Evolutionary conservation across 92 coral and sea anemone species (phyloP), one percentile per base, ranked within the genome.

Genomic region (Virgularia gustaviana): DNA sequence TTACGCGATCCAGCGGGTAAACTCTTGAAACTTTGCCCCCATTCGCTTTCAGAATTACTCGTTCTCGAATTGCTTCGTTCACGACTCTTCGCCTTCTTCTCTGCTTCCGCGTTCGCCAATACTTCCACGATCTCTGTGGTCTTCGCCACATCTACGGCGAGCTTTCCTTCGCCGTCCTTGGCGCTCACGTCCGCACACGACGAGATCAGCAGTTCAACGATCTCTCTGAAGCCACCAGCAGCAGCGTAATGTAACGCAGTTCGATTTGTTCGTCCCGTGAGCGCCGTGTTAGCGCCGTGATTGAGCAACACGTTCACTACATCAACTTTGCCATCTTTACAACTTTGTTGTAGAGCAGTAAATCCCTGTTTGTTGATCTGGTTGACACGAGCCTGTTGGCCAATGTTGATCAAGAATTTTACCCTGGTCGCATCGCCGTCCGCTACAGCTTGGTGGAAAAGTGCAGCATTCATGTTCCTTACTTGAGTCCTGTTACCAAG

Each of bases 381-480:
- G 61, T 94, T 84, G 27, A 94, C 88, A 20, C 91, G 92, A 33
- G 86, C 83, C 33, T 96, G 96, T 34, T 87, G 99, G 5, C 90
- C 89, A 38, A 89, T 82, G 57, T 89, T 94, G 54, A 94, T 45
- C 16, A 94, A 67, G 64, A 94, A 94, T 33, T 91, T 88, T 4
- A 94, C 99, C 49, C 88, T 87, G 10, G 99, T 94, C 9, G 89
- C 89, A 76, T 94, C 99, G 36, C 99, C 96, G 27, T 89, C 99
- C 20, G 81, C 64, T 2, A 94, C 96, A 12, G 99, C 99, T 57
- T 85, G 92, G 30, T 94, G 99, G 57, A 94, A 94, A 30, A 94
- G 82, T n/a, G 86, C 83, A 41, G 90, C 75, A 25, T 68, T 68
- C 75, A 68, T 68, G 42, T 19, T 49, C 18, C 6, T n/a, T n/a